These are phyloP conservation scores for Rhimphoctona megacephalus DNA, from an alignment of 2,888 invertebrate species.

Conservation along the genomic window DNA sequence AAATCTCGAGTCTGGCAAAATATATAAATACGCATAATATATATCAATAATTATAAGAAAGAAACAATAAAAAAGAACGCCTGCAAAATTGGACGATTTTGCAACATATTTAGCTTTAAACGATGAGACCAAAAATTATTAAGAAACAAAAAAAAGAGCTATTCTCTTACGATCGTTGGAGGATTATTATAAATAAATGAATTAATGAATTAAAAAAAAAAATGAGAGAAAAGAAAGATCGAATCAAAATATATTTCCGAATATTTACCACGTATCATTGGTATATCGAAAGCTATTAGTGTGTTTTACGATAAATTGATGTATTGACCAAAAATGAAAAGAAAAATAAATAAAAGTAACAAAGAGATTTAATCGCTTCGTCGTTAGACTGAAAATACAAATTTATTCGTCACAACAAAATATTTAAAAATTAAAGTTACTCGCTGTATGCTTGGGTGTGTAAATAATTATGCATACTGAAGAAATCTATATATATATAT, in stretches of 20 bases:
- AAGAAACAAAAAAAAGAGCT: constrained; percentile 55
- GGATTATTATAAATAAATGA: constrained; percentile 26
- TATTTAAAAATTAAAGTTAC: constrained; percentile 17
- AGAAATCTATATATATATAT: constrained; percentile 33
- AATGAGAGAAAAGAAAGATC: constrained; percentile 43
- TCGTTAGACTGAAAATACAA: constrained; percentile 18
- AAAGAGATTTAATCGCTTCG: constrained; percentile 31
- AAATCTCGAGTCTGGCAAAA: neutral
- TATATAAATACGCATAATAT: neutral
- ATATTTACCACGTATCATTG: constrained; percentile 46
- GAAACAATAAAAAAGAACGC: constrained; percentile 27
- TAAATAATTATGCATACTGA: constrained; percentile 60
- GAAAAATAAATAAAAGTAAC: neutral
- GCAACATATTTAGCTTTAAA: constrained; percentile 75
- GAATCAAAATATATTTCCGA: constrained; percentile 62
- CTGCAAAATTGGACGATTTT: constrained; percentile 43
- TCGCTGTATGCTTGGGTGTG: constrained; percentile 62
- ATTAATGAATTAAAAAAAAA: constrained; percentile 3
- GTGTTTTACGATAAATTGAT: constrained; percentile 62
- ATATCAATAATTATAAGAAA: constrained; percentile 4
- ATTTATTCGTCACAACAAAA: constrained; percentile 29
- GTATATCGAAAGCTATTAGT: constrained; percentile 54
- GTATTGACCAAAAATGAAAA: constrained; percentile 43
- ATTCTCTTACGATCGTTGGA: constrained; percentile 69
- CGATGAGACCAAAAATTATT: constrained; percentile 75